These are phyloP conservation scores for Lepidothrix coronata DNA, from an alignment of 2,113 vertebrate genomes.

Conservation along the genomic window DNA sequence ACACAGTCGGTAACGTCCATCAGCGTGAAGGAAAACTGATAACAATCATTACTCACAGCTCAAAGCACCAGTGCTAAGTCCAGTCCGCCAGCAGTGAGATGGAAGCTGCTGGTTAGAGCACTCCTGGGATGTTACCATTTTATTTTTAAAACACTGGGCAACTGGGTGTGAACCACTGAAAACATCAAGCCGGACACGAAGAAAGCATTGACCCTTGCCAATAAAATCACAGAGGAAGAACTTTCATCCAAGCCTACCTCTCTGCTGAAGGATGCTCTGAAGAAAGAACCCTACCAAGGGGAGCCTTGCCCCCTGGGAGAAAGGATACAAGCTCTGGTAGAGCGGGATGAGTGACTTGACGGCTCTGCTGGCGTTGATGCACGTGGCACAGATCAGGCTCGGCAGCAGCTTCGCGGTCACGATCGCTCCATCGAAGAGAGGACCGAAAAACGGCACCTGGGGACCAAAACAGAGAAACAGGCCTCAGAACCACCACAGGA, in stretches of 20 bases:
- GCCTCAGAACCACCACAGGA: neutral
- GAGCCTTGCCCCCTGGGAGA: neutral
- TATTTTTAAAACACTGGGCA: neutral
- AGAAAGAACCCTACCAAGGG: neutral
- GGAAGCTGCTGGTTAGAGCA: neutral
- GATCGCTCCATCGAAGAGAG: slow-evolving; percentile 93
- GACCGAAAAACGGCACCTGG: slow-evolving; percentile 97
- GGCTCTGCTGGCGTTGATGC: slow-evolving; percentile 97
- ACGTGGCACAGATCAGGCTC: slow-evolving; percentile 92
- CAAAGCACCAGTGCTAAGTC: neutral
- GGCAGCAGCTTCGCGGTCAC: slow-evolving; percentile 90
- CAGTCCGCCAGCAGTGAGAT: neutral
- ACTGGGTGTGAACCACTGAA: neutral
- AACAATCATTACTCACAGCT: neutral
- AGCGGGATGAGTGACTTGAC: slow-evolving; percentile 96
- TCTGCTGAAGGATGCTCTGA: neutral
- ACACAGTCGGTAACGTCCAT: neutral
- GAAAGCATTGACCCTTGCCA: neutral
- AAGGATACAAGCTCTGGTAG: slow-evolving; percentile 99
- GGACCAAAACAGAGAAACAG: neutral
- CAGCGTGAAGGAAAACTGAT: neutral
- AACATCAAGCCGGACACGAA: fast-evolving
- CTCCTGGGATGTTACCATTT: too few species aligned
- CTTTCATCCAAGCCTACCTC: slow-evolving; percentile 47
- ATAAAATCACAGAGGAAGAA: neutral